Evolutionary conservation across 2,113 vertebrate species (phyloP).

Genomic region (Atherinomorus stipes): DNA sequence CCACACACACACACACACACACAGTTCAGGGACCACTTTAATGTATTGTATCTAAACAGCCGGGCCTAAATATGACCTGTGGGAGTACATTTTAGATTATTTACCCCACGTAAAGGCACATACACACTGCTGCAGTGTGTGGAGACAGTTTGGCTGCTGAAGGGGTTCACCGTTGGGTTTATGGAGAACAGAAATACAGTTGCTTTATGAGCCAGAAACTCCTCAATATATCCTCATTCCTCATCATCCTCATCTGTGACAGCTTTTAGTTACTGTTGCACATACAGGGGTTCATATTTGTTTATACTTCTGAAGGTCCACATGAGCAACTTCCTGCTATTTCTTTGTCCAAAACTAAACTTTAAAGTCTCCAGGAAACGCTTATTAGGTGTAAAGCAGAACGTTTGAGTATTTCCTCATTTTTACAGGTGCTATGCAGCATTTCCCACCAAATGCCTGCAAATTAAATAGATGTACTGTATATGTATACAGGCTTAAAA

Average conservation of each 20-base stretch:
- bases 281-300: neutral
- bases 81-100: conserved; percentile 41
- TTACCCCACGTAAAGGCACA: conserved; percentile 28
- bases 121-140: conserved; percentile 26
- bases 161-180: conserved; percentile 53
- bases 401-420: no score
- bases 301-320: neutral
- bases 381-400: neutral
- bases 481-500: no score
- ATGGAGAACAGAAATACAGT: conserved; percentile 55
- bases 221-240: conserved; percentile 14
- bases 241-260: conserved; percentile 18
- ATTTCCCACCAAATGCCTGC: neutral
- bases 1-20: conserved; percentile 10
- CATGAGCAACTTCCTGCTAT: neutral
- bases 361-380: neutral
- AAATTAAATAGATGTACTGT: no score
- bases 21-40: conserved; percentile 16
- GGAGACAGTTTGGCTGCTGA: conserved; percentile 28
- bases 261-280: neutral
- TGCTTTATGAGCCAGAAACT: conserved; percentile 40
- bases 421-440: neutral
- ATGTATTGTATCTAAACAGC: conserved; percentile 19
- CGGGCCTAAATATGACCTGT: conserved; percentile 33
- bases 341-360: neutral